These are phyloP conservation scores for Leucophenga maculata DNA, from an alignment of 2,888 invertebrate genomes.

Conservation along the genomic window DNA sequence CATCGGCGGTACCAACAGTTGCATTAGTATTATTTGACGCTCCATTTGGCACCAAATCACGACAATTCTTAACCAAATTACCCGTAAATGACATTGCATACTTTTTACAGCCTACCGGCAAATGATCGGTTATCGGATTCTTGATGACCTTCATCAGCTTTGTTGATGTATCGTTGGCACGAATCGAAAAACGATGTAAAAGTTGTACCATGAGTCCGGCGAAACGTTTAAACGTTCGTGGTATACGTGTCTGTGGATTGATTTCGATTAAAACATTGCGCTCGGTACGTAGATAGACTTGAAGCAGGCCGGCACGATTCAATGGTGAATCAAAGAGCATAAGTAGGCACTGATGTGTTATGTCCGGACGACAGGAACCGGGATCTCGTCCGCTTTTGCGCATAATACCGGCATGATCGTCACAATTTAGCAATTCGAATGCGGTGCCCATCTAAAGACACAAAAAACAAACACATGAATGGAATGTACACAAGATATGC, in stretches of 20 bases:
- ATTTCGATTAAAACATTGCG: slow-evolving; percentile 95
- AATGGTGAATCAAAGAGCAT: slow-evolving; percentile 98
- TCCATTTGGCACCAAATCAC: slow-evolving; percentile 81
- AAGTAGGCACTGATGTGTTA: slow-evolving; percentile 95
- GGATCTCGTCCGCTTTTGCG: slow-evolving; percentile 90
- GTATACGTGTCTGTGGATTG: slow-evolving; percentile 97
- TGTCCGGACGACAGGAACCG: slow-evolving; percentile 94
- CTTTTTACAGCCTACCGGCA: slow-evolving; percentile 95
- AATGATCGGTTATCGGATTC: slow-evolving; percentile 94
- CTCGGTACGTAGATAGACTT: slow-evolving; percentile 93
- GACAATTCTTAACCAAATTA: slow-evolving; percentile 78
- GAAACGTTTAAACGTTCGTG: slow-evolving; percentile 96
- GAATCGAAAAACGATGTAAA: slow-evolving; percentile 92
- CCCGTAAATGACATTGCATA: slow-evolving; percentile 92
- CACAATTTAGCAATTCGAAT: slow-evolving; percentile 94
- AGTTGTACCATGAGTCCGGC: slow-evolving; percentile 98
- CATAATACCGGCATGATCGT: slow-evolving; percentile 89
- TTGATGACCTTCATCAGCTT: slow-evolving; percentile 96
- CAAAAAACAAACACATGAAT: no score
- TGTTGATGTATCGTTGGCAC: slow-evolving; percentile 90
- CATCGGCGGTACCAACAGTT: slow-evolving; percentile 54
- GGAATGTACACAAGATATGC: no score
- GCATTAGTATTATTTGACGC: slow-evolving; percentile 4
- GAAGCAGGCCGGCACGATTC: slow-evolving; percentile 95
- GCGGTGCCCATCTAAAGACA: slow-evolving; percentile 83